A percentile compares a stretch with the other conserved stretches of the same genome.
These are phyloP conservation scores for Megaceryle torquata DNA, from an alignment of 2,113 vertebrate species.

Conservation along the genomic window DNA sequence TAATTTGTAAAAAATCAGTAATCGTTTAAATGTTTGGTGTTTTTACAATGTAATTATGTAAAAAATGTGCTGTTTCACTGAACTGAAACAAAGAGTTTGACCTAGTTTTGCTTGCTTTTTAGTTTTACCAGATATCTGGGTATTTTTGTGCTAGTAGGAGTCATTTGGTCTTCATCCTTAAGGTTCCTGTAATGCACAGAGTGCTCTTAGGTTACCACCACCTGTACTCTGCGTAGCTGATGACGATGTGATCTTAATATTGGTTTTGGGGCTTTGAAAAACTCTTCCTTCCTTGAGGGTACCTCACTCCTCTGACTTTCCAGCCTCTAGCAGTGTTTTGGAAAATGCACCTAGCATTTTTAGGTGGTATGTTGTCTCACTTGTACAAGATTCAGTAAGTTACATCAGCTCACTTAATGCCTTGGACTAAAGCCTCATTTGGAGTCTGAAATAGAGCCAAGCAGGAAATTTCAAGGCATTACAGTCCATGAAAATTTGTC, in stretches of 20 bases:
- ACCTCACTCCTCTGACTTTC: neutral
- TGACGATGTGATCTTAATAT: fast-evolving
- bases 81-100: neutral
- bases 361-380: neutral
- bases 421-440: neutral
- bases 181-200: neutral
- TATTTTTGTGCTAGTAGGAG: neutral
- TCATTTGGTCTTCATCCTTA: neutral
- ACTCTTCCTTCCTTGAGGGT: neutral
- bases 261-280: neutral
- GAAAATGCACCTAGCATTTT: neutral
- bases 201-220: neutral
- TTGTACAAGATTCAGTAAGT: neutral
- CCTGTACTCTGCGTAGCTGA: neutral
- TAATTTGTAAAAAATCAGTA: neutral
- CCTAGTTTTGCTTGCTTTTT: neutral
- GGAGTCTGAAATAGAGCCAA: neutral
- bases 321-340: neutral
- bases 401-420: neutral
- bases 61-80: neutral
- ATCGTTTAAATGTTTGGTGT: neutral
- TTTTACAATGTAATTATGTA: neutral
- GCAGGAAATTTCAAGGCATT: neutral
- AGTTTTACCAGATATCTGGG: neutral
- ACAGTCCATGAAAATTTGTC: neutral